A percentile compares a stretch with the other conserved stretches of the same genome.
Evolutionary conservation across 2,113 vertebrate species (phyloP).

Genomic region (Mirounga angustirostris): DNA sequence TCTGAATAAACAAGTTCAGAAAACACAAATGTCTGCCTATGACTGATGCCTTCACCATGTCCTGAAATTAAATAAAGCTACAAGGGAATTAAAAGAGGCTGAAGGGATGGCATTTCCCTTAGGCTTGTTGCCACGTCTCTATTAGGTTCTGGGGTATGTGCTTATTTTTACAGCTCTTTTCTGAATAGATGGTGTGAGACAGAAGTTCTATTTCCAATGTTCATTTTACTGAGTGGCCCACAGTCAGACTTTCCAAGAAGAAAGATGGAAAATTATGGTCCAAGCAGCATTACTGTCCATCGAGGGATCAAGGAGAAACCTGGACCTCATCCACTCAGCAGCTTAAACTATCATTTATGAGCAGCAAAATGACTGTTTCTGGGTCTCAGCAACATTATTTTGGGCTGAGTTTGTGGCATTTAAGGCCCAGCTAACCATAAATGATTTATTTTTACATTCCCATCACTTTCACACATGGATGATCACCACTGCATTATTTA

Average conservation of each 20-base stretch:
- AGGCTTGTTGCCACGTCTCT: slow-evolving; percentile 52
- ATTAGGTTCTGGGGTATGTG: slow-evolving; percentile 59
- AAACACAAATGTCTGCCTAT: slow-evolving; percentile 25
- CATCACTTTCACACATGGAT: not conserved
- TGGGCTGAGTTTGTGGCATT: not conserved
- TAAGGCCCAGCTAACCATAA: not conserved
- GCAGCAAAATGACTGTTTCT: not conserved
- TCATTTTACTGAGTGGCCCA: slow-evolving; percentile 63
- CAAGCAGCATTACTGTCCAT: slow-evolving; percentile 12
- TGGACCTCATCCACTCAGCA: not conserved
- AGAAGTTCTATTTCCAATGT: slow-evolving; percentile 67
- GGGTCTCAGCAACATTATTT: not conserved
- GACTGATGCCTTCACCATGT: not conserved
- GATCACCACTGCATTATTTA: not conserved
- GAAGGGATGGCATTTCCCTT: slow-evolving; percentile 36
- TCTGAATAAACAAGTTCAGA: slow-evolving; percentile 59
- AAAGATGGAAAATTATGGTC: slow-evolving; percentile 63
- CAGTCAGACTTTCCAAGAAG: slow-evolving; percentile 68
- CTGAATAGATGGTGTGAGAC: slow-evolving; percentile 56
- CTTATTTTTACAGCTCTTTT: slow-evolving; percentile 70
- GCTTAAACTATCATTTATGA: slow-evolving; percentile 53
- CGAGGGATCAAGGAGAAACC: slow-evolving; percentile 1
- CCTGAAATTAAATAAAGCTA: slow-evolving; percentile 65
- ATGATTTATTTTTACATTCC: not conserved
- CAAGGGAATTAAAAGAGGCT: slow-evolving; percentile 45